A percentile compares a stretch with the other conserved stretches of the same genome.
These are phyloP conservation scores for Euphysa ruthae DNA, from an alignment of 30 jellyfish, hydroid and myxozoan genomes.

Conservation along the genomic window DNA sequence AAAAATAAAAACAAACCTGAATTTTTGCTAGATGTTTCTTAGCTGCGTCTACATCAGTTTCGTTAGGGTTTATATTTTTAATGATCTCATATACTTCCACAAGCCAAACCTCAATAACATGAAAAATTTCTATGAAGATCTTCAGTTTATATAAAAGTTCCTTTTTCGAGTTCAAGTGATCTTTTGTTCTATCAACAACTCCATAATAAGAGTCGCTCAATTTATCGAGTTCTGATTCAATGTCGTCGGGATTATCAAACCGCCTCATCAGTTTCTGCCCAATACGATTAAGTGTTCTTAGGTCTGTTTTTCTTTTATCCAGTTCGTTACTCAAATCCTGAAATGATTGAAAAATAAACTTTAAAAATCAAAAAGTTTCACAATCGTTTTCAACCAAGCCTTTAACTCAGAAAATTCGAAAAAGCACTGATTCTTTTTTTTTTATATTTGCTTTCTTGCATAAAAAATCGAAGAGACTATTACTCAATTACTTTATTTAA, in stretches of 20 bases:
- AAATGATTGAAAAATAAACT: neutral
- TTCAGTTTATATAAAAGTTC: conserved; percentile 55
- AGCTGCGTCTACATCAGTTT: conserved; percentile 52
- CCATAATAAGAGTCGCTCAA: conserved; percentile 75
- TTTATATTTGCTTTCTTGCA: no score
- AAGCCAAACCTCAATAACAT: conserved; percentile 57
- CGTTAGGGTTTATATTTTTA: conserved; percentile 15
- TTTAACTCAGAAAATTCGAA: no score
- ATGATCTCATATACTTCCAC: conserved; percentile 32
- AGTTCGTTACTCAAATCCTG: conserved; percentile 59
- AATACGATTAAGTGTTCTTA: conserved; percentile 86
- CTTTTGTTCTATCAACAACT: conserved; percentile 60
- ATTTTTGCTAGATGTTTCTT: conserved; percentile 51
- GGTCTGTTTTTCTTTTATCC: conserved; percentile 74
- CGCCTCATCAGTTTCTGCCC: conserved; percentile 88
- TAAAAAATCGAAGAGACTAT: no score
- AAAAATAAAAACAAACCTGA: conserved; percentile 20
- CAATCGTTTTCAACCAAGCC: no score
- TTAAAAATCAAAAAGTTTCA: neutral
- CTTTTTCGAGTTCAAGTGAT: conserved; percentile 35
- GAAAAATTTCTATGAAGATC: conserved; percentile 48
- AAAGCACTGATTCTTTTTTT: no score
- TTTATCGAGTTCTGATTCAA: conserved; percentile 74
- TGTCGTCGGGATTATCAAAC: conserved; percentile 62
- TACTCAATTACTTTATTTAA: neutral